Conservation (phyloP, 2,797 vertebrate species). For the Sardinella longiceps region DNA sequence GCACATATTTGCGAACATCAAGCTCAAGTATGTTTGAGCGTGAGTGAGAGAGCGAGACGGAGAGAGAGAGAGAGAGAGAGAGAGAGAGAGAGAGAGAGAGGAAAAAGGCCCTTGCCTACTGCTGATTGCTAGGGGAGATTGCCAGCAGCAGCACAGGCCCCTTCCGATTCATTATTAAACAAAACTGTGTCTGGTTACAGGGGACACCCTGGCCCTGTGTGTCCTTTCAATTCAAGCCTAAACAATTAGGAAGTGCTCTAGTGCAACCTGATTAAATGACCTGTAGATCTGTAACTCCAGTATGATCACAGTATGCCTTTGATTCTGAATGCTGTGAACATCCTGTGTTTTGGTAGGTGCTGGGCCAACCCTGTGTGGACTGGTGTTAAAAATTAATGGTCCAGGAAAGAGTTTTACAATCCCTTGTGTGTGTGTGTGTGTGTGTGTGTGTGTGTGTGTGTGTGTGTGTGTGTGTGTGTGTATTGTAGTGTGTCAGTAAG, state of each 20-base stretch:
- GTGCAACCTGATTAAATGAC: neutral
- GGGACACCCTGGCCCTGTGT: neutral
- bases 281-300: neutral
- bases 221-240: neutral
- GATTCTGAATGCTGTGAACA: neutral
- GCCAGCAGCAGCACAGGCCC: neutral
- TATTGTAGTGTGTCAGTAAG: neutral
- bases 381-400: neutral
- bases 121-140: slow-evolving; percentile 5
- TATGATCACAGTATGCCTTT: neutral
- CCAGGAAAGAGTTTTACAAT: neutral
- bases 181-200: neutral
- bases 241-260: neutral
- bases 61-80: neutral
- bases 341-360: neutral
- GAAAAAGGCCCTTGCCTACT: neutral
- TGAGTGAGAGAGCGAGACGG: neutral
- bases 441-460: neutral
- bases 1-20: slow-evolving; percentile 14
- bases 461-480: neutral
- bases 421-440: slow-evolving; percentile 26
- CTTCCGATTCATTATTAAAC: slow-evolving; percentile 22
- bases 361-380: neutral
- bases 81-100: neutral
- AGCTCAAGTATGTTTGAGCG: neutral